Evolutionary conservation across 1,140 invertebrate species (phyloP).

Genomic region (Conus betulinus): DNA sequence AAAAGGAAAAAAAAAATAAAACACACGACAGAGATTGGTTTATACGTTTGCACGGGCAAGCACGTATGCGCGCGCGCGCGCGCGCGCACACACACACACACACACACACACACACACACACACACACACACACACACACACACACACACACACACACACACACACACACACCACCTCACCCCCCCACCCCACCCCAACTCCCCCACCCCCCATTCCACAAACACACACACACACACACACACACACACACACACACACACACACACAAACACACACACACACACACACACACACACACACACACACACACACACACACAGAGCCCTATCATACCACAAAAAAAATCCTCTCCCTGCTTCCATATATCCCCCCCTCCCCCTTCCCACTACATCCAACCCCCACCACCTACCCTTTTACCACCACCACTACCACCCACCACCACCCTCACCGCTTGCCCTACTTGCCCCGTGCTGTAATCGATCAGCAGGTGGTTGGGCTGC

Average conservation of each 20-base stretch:
- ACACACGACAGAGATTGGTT: not conserved
- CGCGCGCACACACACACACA: slow-evolving; percentile 15
- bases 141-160: slow-evolving; percentile 5
- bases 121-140: slow-evolving; percentile 27
- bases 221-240: slow-evolving; percentile 10
- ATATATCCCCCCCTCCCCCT: no score
- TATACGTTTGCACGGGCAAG: not conserved
- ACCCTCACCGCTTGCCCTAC: slow-evolving; percentile 60
- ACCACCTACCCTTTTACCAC: no score
- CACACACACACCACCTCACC: not conserved
- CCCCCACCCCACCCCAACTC: no score
- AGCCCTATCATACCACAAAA: no score
- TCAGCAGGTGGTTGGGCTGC: slow-evolving; percentile 81
- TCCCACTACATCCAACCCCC: no score
- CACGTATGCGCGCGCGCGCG: not conserved
- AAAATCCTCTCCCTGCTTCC: no score
- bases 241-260: slow-evolving; percentile 21
- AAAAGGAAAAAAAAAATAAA: not conserved
- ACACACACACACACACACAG: not conserved
- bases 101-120: slow-evolving; percentile 13
- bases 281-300: slow-evolving; percentile 10
- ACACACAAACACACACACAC: slow-evolving; percentile 10
- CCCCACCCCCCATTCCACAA: not conserved
- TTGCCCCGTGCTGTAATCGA: slow-evolving; percentile 86
- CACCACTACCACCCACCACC: no score